Percentiles rank a stretch among this genome's conserved stretches.
Evolutionary conservation across 30 jellyfish, hydroid and myxozoan species (phyloP).

Genomic region (Aurelia coerulea): DNA sequence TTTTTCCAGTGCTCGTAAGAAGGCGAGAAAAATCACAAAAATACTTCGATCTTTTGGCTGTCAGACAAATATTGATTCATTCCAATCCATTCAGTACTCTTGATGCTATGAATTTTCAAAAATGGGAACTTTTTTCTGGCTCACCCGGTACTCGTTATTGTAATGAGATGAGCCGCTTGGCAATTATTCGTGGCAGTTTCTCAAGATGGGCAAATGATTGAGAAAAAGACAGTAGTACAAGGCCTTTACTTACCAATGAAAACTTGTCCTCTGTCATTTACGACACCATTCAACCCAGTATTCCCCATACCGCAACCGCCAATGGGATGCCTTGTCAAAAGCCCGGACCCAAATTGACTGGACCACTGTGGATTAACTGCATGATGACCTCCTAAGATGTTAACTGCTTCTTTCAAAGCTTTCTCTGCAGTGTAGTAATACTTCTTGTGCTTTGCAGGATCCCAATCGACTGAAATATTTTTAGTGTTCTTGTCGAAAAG

Average conservation of each 20-base stretch:
- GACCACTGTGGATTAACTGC: conserved; percentile 94
- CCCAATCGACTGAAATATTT: conserved; percentile 85
- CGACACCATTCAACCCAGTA: conserved; percentile 94
- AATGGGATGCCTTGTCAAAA: conserved; percentile 88
- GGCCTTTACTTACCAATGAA: conserved; percentile 77
- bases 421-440: conserved; percentile 91
- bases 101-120: no score
- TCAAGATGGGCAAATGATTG: no score
- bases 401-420: conserved; percentile 86
- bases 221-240: no score
- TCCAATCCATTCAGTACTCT: no score
- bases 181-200: no score
- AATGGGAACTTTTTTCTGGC: no score
- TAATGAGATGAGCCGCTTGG: no score
- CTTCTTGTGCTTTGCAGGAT: conserved; percentile 83
- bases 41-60: no score
- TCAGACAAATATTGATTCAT: no score
- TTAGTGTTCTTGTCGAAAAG: conserved; percentile 68
- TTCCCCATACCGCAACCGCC: conserved; percentile 99
- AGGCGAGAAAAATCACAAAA: no score
- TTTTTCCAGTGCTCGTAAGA: no score
- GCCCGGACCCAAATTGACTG: conserved; percentile 79
- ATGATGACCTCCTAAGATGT: conserved; percentile 82
- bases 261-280: conserved; percentile 92
- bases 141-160: no score